A percentile compares a stretch with the other conserved stretches of the same genome.
These are phyloP conservation scores for Nannoperca obscura DNA, from an alignment of 2,797 vertebrate species.

Conservation along the genomic window DNA sequence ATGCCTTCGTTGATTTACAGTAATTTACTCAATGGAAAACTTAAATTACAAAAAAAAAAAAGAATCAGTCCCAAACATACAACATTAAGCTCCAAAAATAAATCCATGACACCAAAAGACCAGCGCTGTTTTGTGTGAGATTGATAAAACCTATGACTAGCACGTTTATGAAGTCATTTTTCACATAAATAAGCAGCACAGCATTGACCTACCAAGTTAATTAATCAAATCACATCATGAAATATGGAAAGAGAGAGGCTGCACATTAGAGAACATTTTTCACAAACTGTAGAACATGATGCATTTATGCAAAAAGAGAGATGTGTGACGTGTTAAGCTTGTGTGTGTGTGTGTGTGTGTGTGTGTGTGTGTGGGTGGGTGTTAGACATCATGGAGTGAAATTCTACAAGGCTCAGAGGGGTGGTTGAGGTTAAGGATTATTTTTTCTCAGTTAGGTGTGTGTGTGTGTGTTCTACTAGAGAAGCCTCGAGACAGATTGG, in stretches of 20 bases:
- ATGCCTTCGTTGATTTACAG: too few relatives aligned
- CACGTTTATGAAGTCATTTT: slow-evolving; percentile 16
- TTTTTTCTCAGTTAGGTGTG: not conserved
- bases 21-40: too few relatives aligned
- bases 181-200: not conserved
- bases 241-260: slow-evolving; percentile 4
- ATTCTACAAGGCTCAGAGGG: slow-evolving; percentile 33
- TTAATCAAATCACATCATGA: slow-evolving; percentile 56
- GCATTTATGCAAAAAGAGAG: not conserved
- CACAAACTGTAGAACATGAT: not conserved
- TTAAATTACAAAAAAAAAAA: not conserved
- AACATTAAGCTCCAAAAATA: not conserved
- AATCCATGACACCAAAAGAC: not conserved
- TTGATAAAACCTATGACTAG: not conserved
- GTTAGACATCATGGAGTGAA: not conserved
- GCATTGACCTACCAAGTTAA: slow-evolving; percentile 10
- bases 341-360: not conserved
- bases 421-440: slow-evolving; percentile 30
- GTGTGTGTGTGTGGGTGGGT: too few relatives aligned
- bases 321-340: not conserved
- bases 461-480: not conserved
- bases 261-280: slow-evolving; percentile 39
- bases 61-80: not conserved
- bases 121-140: not conserved
- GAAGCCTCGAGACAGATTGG: not conserved